Percentiles rank a stretch among this genome's conserved stretches.
These are phyloP conservation scores for Seriola rivoliana DNA, from an alignment of 2,113 vertebrate genomes.

Conservation along the genomic window DNA sequence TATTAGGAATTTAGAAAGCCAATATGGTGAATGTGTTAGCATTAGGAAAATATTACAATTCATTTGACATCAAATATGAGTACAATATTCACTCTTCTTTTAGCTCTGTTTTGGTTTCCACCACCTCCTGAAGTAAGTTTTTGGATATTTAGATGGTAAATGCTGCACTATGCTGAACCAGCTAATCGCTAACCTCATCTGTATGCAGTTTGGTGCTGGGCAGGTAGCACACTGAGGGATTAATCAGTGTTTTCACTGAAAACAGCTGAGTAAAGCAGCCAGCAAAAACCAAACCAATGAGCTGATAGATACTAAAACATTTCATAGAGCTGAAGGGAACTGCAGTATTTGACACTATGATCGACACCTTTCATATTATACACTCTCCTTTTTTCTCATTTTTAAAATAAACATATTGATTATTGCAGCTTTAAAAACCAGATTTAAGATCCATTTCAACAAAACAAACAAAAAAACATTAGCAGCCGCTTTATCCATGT, in stretches of 20 bases:
- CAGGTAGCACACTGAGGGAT: not conserved
- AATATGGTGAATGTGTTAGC: not conserved
- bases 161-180: not conserved
- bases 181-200: not conserved
- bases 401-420: not conserved
- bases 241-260: not conserved
- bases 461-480: not conserved
- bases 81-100: not conserved
- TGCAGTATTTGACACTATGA: not conserved
- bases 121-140: not conserved
- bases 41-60: not conserved
- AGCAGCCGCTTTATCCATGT: accelerated
- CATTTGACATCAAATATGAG: not conserved
- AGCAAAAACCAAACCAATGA: not conserved
- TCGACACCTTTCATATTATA: not conserved
- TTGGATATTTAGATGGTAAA: not conserved
- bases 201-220: not conserved
- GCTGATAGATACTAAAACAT: not conserved
- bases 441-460: not conserved
- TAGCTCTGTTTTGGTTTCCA: not conserved
- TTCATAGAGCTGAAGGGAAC: no score
- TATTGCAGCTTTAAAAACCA: not conserved
- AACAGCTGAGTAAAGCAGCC: not conserved
- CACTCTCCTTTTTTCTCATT: not conserved
- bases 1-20: not conserved